Percentiles rank a stretch among this genome's conserved stretches.
Conservation (phyloP, 1,140 invertebrate species). For the Drosophila repleta region DNA sequence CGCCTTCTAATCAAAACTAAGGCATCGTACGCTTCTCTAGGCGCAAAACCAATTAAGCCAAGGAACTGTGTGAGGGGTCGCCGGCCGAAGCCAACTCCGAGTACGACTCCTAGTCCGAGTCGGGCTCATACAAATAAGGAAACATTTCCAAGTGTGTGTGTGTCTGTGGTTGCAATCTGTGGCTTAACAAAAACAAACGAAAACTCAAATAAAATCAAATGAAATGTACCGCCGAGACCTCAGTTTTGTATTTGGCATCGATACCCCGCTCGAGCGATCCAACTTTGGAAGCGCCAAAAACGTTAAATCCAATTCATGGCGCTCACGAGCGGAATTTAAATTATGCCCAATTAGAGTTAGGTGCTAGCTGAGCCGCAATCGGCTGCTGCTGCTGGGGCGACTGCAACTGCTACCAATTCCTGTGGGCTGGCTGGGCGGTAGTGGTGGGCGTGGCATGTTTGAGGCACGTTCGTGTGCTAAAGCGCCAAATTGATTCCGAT, state of each 20-base stretch:
- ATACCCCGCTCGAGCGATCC: conserved; percentile 29
- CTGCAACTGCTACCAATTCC: not conserved
- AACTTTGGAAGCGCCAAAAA: conserved; percentile 81
- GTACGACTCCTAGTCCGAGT: not conserved
- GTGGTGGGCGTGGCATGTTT: conserved; percentile 70
- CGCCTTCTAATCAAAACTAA: conserved; percentile 76
- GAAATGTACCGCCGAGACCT: conserved; percentile 70
- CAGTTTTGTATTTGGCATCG: conserved; percentile 24
- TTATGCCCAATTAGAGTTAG: conserved; percentile 82
- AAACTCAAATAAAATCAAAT: conserved; percentile 78
- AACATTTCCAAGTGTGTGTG: conserved; percentile 48
- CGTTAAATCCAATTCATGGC: conserved; percentile 81
- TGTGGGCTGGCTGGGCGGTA: conserved; percentile 12
- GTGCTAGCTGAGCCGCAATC: conserved; percentile 58
- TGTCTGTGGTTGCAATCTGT: conserved; percentile 41
- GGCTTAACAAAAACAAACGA: conserved; percentile 12
- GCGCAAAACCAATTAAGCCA: conserved; percentile 80
- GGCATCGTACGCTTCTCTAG: conserved; percentile 66
- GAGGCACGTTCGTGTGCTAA: conserved; percentile 77
- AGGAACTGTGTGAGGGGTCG: conserved; percentile 20
- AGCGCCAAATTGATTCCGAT: conserved; percentile 82
- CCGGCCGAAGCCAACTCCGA: not conserved
- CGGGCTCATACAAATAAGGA: conserved; percentile 69
- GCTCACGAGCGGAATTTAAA: conserved; percentile 81
- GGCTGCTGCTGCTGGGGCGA: not conserved